These are phyloP conservation scores for Cichlasoma orientale DNA, from an alignment of 2,797 vertebrate species.

Conservation along the genomic window DNA sequence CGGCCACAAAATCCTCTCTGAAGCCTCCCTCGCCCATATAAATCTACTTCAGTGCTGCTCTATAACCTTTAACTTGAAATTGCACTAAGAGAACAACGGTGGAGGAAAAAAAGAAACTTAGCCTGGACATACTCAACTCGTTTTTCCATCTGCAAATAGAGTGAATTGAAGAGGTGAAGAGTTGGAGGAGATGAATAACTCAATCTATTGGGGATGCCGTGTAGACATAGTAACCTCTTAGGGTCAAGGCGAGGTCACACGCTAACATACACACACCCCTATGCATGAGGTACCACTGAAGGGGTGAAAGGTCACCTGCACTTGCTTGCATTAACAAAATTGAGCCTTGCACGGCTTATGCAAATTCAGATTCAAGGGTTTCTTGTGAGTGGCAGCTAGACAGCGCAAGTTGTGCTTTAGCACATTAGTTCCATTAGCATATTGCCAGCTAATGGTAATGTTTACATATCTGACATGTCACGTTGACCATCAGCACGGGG, in stretches of 20 bases:
- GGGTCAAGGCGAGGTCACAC: slow-evolving; percentile 72
- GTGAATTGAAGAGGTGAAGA: slow-evolving; percentile 33
- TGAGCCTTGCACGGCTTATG: slow-evolving; percentile 79
- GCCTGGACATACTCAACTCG: slow-evolving; percentile 15
- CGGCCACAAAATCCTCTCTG: slow-evolving; percentile 61
- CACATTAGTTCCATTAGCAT: slow-evolving; percentile 77
- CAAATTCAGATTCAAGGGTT: slow-evolving; percentile 70
- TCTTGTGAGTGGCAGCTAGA: slow-evolving; percentile 71
- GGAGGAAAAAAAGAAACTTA: not conserved
- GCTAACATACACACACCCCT: slow-evolving; percentile 62
- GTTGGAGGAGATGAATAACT: slow-evolving; percentile 62
- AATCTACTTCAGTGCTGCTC: slow-evolving; percentile 58
- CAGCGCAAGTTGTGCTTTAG: slow-evolving; percentile 70
- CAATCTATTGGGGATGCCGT: slow-evolving; percentile 57
- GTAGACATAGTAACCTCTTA: slow-evolving; percentile 63
- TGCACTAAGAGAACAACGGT: slow-evolving; percentile 40
- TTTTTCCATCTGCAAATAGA: slow-evolving; percentile 34
- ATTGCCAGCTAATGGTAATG: slow-evolving; percentile 79
- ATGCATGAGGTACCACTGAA: slow-evolving; percentile 68
- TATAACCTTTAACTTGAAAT: slow-evolving; percentile 71
- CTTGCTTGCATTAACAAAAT: slow-evolving; percentile 81
- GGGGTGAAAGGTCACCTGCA: slow-evolving; percentile 75
- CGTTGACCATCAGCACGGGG: slow-evolving; percentile 64
- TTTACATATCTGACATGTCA: slow-evolving; percentile 77
- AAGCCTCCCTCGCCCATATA: slow-evolving; percentile 57